phyloP scores from a whole-genome alignment of 2,888 invertebrate species.

The Himalopsyche kuldschensis region DNA sequence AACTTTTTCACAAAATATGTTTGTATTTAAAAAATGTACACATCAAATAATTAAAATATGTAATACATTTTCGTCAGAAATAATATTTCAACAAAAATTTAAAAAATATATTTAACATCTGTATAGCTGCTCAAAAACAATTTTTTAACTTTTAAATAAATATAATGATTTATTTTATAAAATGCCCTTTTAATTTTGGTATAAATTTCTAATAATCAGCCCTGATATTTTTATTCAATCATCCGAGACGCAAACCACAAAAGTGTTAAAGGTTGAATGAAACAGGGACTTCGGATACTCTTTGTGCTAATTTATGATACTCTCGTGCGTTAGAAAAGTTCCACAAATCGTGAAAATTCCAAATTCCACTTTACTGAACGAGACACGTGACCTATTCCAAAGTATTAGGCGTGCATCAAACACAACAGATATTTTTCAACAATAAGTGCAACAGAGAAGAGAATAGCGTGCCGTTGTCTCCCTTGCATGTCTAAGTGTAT shows the following conservation, averaged over 20 bases:
- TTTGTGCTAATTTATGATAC: neutral
- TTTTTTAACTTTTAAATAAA: no score
- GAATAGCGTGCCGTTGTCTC: neutral
- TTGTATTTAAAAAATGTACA: no score
- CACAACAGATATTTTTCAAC: neutral
- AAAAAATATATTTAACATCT: no score
- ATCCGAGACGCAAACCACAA: neutral
- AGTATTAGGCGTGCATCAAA: constrained; percentile 31
- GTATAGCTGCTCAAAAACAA: no score
- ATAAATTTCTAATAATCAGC: no score
- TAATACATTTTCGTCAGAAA: no score
- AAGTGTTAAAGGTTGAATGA: neutral
- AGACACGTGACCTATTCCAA: constrained; percentile 39
- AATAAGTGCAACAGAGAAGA: neutral
- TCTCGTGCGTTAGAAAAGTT: constrained; percentile 12
- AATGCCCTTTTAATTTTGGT: no score
- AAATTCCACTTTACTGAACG: constrained; percentile 31
- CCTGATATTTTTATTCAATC: neutral
- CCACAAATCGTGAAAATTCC: constrained; percentile 17
- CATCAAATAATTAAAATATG: no score
- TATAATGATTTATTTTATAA: no score
- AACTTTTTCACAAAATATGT: no score
- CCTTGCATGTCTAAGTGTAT: constrained; percentile 14
- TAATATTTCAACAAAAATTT: no score
- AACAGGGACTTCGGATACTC: neutral